phyloP scores from a whole-genome alignment of 2,888 invertebrate species.

The Pristionchus japonicus region DNA sequence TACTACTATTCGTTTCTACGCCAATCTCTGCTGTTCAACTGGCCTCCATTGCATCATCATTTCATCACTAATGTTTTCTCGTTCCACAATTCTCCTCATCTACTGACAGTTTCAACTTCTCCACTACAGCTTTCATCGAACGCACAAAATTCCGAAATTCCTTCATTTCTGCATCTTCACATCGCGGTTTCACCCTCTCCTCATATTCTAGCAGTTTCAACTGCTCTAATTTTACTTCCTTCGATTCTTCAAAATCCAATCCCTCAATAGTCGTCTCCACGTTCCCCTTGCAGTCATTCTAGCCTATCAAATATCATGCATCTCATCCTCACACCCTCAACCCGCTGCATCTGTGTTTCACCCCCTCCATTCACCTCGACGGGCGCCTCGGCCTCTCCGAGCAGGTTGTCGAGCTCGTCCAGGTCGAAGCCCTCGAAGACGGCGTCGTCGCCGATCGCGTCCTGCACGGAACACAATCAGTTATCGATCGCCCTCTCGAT shows the following conservation, averaged over 20 bases:
- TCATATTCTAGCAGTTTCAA: neutral
- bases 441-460: neutral
- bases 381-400: neutral
- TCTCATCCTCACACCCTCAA: neutral
- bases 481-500: slow-evolving; percentile 10
- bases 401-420: neutral
- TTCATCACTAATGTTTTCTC: neutral
- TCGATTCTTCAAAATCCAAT: no score
- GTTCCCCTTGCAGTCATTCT: no score
- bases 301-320: neutral
- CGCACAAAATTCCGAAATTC: no score
- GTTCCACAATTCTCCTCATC: neutral
- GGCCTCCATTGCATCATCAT: neutral
- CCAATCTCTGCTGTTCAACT: neutral
- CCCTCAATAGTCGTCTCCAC: neutral
- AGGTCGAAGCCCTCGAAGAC: slow-evolving; percentile 38
- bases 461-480: no score
- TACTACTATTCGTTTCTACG: neutral
- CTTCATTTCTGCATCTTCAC: neutral
- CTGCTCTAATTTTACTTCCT: neutral
- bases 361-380: neutral
- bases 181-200: neutral
- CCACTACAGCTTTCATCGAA: neutral
- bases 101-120: neutral
- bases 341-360: neutral